phyloP scores from a whole-genome alignment of 2,888 invertebrate genomes.

The Cheilosia impressa region DNA sequence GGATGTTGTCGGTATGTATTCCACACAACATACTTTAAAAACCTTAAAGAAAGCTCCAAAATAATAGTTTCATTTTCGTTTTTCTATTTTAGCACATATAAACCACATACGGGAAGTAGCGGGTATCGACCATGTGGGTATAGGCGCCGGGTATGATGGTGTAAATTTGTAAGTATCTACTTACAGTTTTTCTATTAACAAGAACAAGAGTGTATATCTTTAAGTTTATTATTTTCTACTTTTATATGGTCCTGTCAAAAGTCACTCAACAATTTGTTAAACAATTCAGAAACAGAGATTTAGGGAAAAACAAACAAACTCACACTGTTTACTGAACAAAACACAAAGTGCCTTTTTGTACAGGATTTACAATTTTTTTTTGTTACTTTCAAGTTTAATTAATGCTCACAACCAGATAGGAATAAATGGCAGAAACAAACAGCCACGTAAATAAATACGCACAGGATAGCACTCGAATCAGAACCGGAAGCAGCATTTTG shows the following conservation, averaged over 20 bases:
- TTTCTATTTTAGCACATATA: constrained; percentile 89
- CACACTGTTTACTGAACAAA: constrained; percentile 42
- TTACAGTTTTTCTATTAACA: constrained; percentile 5
- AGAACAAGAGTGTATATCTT: background rate
- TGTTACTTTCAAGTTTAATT: constrained; percentile 55
- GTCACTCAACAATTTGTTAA: constrained; percentile 43
- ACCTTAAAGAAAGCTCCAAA: background rate
- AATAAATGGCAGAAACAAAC: constrained; percentile 47
- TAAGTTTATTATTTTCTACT: constrained; percentile 2
- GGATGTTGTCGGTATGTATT: constrained; percentile 86
- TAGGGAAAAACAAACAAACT: constrained; percentile 29
- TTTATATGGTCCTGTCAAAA: constrained; percentile 28
- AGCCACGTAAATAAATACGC: constrained; percentile 51
- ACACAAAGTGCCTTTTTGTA: constrained; percentile 42
- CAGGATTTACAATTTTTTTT: constrained; percentile 30
- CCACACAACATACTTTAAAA: background rate
- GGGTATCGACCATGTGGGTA: constrained; percentile 93
- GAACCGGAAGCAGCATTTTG: constrained; percentile 47
- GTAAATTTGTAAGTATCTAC: constrained; percentile 93
- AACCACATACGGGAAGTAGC: constrained; percentile 94
- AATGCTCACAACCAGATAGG: constrained; percentile 60
- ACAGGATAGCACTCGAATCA: constrained; percentile 54
- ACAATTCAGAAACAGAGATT: constrained; percentile 60
- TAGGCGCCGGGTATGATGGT: constrained; percentile 95
- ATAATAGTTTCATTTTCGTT: background rate